These are phyloP conservation scores for Polypedilum vanderplanki DNA, from an alignment of 1,140 invertebrate species.

Conservation along the genomic window DNA sequence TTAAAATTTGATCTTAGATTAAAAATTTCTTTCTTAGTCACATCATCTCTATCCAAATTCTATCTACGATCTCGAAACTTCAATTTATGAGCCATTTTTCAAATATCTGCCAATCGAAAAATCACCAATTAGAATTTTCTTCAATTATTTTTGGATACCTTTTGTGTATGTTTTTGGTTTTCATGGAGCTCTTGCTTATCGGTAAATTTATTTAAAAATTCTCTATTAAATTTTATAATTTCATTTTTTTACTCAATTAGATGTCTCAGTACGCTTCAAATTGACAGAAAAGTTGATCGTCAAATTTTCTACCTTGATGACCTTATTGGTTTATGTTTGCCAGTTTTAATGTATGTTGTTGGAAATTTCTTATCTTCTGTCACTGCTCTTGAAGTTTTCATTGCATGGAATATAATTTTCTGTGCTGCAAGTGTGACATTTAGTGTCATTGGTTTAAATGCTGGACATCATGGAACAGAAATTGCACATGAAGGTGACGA, in stretches of 20 bases:
- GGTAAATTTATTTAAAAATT: background rate
- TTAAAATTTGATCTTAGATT: background rate
- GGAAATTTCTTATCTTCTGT: background rate
- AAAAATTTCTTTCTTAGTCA: constrained; percentile 42
- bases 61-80: constrained; percentile 66
- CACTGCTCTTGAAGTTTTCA: background rate
- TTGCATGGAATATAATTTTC: background rate
- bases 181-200: background rate
- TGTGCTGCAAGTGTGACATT: background rate
- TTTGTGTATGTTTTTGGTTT: background rate
- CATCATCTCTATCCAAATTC: constrained; percentile 79
- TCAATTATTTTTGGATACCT: background rate
- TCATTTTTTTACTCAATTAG: background rate
- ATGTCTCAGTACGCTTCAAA: background rate
- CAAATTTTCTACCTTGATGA: constrained; percentile 6
- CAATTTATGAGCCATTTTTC: constrained; percentile 59
- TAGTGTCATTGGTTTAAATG: background rate
- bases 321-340: background rate
- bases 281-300: background rate
- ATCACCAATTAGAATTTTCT: background rate
- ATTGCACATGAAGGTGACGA: constrained; percentile 14
- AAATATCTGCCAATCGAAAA: constrained; percentile 52
- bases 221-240: background rate
- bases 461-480: background rate
- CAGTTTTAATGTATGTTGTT: background rate